Evolutionary conservation across 2,888 invertebrate genomes (phyloP), one percentile per base, ranked within the genome.

Genomic region (Linnaemya vulpina): DNA sequence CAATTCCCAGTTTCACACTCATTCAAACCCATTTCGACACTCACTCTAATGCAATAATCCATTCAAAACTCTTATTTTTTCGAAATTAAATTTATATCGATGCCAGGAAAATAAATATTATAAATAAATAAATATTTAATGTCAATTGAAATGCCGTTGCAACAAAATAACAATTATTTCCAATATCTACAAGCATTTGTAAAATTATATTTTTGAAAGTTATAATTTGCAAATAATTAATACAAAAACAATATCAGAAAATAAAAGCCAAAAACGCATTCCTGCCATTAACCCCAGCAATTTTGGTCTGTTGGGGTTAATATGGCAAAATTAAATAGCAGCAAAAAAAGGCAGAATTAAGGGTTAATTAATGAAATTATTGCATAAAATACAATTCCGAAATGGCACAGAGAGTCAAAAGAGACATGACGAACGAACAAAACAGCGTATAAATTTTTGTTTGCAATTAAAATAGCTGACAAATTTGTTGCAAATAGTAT

Each of bases 351-450:
- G 22, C 20, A 46, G 70, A 46, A 46, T 65, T 65, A 38, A 58
- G 65, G 55, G 55, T 65, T 65, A 79, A 79, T 73, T 71, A 79
- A 79, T 73, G 78, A 71, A 79, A 79, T 79, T 53, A 79, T 71
- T 71, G 38, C 20, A 22, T 62, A 63, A 63, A 53, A 71, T 79
- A 53, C 43, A 71, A 71, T 62, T 62, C 20, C 25, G 20, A 25
- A 43, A 46, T 46, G 65, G 20, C 65, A 65, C 22, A 20, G 38
- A 30, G 10, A 60, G 30, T 46, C 51, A 53, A 20, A 25, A 25
- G 43, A 58, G 25, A 46, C 35, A 53, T 38, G 49, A 51, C 62
- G 13, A 40, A 53, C 22, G 38, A 1, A 51, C n/a, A 63, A 49
- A 25, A 35, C 49, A 35, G 38, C 38, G 25, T 30, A 63, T 75